Evolutionary conservation across 2,113 vertebrate genomes (phyloP), one percentile per base, ranked within the genome.

Genomic region (Hystrix brachyura): DNA sequence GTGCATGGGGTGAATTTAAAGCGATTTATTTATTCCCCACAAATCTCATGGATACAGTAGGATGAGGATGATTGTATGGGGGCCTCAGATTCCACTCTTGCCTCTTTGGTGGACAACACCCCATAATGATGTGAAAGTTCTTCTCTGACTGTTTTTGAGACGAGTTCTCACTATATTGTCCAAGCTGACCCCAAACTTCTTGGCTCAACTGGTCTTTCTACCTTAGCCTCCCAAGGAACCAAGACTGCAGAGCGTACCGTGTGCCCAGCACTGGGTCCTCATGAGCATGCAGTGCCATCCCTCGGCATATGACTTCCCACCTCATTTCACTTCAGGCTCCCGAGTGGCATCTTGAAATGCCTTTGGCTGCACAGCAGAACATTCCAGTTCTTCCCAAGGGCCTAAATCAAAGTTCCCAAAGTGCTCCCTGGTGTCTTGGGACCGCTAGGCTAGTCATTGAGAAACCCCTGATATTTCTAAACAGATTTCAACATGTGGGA

Each of bases 341-440:
- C 53, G 93, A 95, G 91, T 71, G 84, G 74, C 64, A 57, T 97
- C 95, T 97, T 76, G 57, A 96, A 89, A 93, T 96, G 46, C 78
- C 94, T 96, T 89, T 94, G 51, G 43, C 83, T 62, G 9, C 29
- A 51, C 11, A 34, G 48, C 46, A 67, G 59, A 96, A 76, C 86
- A 95, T 97, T 97, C 96, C 90, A 78, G 0, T 94, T 95, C 93
- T 96, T 97, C 57, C 87, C 86, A 59, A 91, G 74, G 82, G 38
- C 59, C 18, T 8, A 48, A 78, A 59, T 90, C 78, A 43, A 48
- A 74, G 78, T 88, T 88, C 51, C 85, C 60, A 38, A 15, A 67
- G 85, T 1, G 6, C 81, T 92, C 81, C 18, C 43, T 86, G n/a
- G 59, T 46, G 69, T 74, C 72, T 82, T 91, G 60, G 19, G n/a